Evolutionary conservation across 2,888 invertebrate species (phyloP).

Genomic region (Mycalesis mineus): DNA sequence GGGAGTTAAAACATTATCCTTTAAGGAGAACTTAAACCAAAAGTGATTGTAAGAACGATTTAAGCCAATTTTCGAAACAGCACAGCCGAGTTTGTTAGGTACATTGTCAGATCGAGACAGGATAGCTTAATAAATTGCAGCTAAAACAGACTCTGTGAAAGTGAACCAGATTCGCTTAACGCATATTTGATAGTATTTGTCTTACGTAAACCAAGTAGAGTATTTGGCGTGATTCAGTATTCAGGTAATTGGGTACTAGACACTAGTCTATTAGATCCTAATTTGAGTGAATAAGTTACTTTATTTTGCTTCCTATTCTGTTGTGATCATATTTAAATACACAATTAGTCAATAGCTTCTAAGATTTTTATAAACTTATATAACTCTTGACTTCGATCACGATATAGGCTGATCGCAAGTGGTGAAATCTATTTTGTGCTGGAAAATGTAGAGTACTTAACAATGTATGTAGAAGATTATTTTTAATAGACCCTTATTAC

Average conservation of each 20-base stretch:
- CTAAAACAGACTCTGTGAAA: slow-evolving; percentile 19
- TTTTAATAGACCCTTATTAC: no score
- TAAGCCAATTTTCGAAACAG: not conserved
- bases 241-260: not conserved
- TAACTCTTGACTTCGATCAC: no score
- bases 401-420: no score
- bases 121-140: slow-evolving; percentile 13
- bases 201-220: slow-evolving; percentile 15
- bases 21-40: not conserved
- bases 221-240: slow-evolving; percentile 10
- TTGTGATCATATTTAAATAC: not conserved
- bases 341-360: no score
- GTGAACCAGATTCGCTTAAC: slow-evolving; percentile 22
- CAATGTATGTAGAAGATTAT: no score
- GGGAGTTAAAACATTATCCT: not conserved
- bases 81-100: not conserved
- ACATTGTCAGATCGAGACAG: slow-evolving; percentile 10
- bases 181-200: slow-evolving; percentile 24
- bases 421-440: no score
- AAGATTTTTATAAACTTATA: no score
- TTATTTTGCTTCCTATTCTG: not conserved
- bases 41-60: not conserved
- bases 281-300: not conserved
- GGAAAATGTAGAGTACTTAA: no score
- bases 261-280: not conserved